Conservation (phyloP, 2,888 invertebrate genomes). For the Ectobius pallidus region DNA sequence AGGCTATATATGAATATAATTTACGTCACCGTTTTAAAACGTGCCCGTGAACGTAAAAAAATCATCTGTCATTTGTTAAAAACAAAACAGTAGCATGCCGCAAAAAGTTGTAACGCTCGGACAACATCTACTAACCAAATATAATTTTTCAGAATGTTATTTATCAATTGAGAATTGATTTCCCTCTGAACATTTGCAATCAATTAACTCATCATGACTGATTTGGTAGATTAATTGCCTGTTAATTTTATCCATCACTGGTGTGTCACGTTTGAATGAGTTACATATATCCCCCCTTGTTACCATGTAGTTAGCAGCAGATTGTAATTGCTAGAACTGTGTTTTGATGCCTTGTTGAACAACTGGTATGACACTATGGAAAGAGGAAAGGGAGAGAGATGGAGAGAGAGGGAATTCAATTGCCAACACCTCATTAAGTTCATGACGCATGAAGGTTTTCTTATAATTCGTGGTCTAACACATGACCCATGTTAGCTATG, state of each 20-base stretch:
- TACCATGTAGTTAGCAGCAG: constrained; percentile 18
- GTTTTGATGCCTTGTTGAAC: constrained; percentile 34
- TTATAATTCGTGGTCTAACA: constrained; percentile 6
- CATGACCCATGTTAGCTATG: constrained; percentile 1
- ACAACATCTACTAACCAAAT: too few species aligned
- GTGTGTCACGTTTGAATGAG: constrained; percentile 17
- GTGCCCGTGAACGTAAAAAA: too few species aligned
- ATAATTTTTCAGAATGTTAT: too few species aligned
- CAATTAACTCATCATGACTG: constrained; percentile 21
- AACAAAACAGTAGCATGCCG: too few species aligned
- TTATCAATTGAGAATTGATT: constrained; percentile 4
- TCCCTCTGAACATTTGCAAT: constrained; percentile 9
- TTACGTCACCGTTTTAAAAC: too few species aligned
- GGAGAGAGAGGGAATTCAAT: background rate
- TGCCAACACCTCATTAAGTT: constrained; percentile 30
- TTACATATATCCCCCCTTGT: background rate
- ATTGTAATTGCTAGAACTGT: constrained; percentile 24
- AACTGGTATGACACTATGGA: constrained; percentile 2
- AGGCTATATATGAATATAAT: too few species aligned
- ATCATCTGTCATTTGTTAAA: too few species aligned
- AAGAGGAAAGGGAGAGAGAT: background rate
- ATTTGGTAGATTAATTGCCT: constrained; percentile 37
- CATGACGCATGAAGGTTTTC: background rate
- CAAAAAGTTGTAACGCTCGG: too few species aligned
- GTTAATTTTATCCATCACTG: constrained; percentile 32